Conservation (phyloP, 30 jellyfish, hydroid and myxozoan species). For the Chironex yamaguchii region DNA sequence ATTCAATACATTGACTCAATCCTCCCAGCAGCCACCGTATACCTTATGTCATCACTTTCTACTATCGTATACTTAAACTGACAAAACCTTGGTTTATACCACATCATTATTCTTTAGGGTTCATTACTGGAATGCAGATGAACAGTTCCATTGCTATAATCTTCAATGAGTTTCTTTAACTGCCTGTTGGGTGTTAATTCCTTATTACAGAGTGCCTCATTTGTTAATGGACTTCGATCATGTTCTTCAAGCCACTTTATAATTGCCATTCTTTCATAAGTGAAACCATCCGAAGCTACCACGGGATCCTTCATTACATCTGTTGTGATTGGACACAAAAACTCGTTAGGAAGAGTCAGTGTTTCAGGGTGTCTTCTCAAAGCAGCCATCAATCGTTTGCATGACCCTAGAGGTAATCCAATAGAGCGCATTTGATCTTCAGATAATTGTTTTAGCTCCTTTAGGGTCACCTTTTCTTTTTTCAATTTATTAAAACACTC, state of each 20-base stretch:
- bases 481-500: conserved; percentile 44
- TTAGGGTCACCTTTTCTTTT: conserved; percentile 39
- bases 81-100: too few relatives aligned
- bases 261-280: conserved; percentile 60
- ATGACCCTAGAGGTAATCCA: conserved; percentile 67
- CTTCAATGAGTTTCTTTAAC: conserved; percentile 66
- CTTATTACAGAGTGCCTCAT: conserved; percentile 29
- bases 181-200: conserved; percentile 63
- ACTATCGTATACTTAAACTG: too few relatives aligned
- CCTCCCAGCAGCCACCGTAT: too few relatives aligned
- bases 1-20: too few relatives aligned
- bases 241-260: conserved; percentile 44
- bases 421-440: conserved; percentile 44
- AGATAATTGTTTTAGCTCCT: conserved; percentile 12
- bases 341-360: conserved; percentile 61
- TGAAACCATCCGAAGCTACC: conserved; percentile 52
- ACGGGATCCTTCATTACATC: conserved; percentile 70
- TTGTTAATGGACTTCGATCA: conserved; percentile 63
- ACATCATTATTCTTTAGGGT: too few relatives aligned
- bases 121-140: too few relatives aligned
- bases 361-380: background rate
- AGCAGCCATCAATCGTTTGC: conserved; percentile 40
- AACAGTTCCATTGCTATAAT: background rate
- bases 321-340: conserved; percentile 67
- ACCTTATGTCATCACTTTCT: too few relatives aligned